Base-by-base conservation (phyloP, 2,797 vertebrate species). In the Enteromius fasciolatus region DNA sequence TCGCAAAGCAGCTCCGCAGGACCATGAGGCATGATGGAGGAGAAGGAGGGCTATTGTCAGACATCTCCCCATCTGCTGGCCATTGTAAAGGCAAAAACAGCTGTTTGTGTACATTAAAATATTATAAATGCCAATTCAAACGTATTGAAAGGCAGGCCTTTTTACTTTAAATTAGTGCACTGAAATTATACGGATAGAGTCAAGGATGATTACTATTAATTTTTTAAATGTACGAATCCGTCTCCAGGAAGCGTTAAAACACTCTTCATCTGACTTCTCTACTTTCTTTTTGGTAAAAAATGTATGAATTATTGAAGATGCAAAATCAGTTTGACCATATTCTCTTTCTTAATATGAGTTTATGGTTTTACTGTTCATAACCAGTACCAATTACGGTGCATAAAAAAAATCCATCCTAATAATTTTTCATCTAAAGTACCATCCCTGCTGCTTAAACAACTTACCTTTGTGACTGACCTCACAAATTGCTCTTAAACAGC, bases 1-100 rank as follows among this genome's bases (percentile, higher is more conserved):
- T 82, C 86, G 87, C 73, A 63, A 83, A 85, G 76, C 83, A 75
- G 31, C 44, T 77, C 85, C 87, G 86, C 83, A 70, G 86, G 86
- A 74, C 81, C 57, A 70, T 59, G 78, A 57, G 79, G 89, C 69
- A 70, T 76, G 20, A 61, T 46, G 70, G 75, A 77, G 59, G 50
- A 52, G 18, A 20, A 77, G 50, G 67, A 83, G 78, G 25, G 74
- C 64, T 33, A 10, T 61, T 77, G 18, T 46, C 20, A 33, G 25
- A 69, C 59, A 54, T 82, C 31, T 31, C 23, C 41, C 50, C 20
- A 9, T 59, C 50, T 67, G 23, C 36, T 17, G 11, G 33, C 41
- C 28, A 12, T 39, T 50, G 41, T 18, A 63, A 14, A 64, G 18
- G 6, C 57, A 36, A 33, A 76, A 57, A 17, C 50, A 63, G 28